Evolutionary conservation across 2,113 vertebrate species (phyloP).

Genomic region (Perognathus longimembris): DNA sequence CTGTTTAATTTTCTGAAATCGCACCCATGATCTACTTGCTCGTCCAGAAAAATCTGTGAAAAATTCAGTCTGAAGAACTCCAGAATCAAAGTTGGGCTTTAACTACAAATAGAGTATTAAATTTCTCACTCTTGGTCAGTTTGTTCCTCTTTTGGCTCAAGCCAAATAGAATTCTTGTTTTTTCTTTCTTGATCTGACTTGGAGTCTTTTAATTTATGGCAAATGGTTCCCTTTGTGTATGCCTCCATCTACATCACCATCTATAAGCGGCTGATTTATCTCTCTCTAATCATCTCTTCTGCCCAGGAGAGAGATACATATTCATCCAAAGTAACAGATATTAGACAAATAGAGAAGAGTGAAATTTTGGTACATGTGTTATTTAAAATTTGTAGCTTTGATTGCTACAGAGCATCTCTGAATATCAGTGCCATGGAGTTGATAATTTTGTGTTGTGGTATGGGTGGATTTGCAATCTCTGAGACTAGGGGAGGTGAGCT

Average conservation of each 20-base stretch:
- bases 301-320: neutral
- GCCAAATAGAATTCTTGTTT: neutral
- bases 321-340: neutral
- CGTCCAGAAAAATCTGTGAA: neutral
- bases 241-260: neutral
- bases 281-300: neutral
- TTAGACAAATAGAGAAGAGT: neutral
- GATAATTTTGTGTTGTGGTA: neutral
- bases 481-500: neutral
- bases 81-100: constrained; percentile 13
- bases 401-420: neutral
- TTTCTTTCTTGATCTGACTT: neutral
- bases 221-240: neutral
- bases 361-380: neutral
- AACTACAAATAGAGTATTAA: neutral
- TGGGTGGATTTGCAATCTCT: neutral
- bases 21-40: neutral
- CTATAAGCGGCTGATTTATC: neutral
- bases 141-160: neutral
- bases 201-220: neutral
- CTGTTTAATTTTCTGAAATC: neutral
- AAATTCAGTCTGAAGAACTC: neutral
- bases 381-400: neutral
- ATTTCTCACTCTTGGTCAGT: neutral
- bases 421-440: neutral